Conservation (phyloP, 2,888 invertebrate species). For the Tetheella fluctuosa region DNA sequence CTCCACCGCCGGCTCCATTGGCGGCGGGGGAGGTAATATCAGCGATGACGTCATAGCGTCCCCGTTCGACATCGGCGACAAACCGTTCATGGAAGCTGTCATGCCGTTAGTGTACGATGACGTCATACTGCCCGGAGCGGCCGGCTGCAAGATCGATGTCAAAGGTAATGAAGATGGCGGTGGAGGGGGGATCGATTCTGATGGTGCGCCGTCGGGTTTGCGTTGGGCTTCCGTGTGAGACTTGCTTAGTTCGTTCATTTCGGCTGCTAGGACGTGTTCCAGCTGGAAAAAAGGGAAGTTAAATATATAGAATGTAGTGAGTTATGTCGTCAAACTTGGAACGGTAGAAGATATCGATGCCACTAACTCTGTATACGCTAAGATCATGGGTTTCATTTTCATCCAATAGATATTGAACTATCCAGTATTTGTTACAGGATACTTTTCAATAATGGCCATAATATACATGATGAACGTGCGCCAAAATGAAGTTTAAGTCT, state of each 20-base stretch:
- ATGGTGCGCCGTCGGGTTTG: conserved; percentile 77
- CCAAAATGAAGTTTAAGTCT: no score
- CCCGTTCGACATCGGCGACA: conserved; percentile 44
- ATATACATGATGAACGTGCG: no score
- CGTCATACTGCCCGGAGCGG: conserved; percentile 38
- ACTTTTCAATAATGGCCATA: no score
- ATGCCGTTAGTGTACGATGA: conserved; percentile 26
- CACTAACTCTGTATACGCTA: no score
- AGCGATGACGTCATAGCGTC: conserved; percentile 61
- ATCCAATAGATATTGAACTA: no score
- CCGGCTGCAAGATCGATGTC: conserved; percentile 54
- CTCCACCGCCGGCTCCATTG: conserved; percentile 41
- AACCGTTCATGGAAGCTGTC: conserved; percentile 17
- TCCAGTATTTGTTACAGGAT: no score
- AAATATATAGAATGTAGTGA: no score
- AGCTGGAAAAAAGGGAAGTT: conserved; percentile 47
- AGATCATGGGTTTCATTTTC: no score
- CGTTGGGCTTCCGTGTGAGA: conserved; percentile 69
- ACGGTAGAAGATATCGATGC: no score
- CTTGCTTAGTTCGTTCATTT: conserved; percentile 73
- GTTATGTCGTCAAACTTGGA: no score
- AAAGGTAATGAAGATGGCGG: conserved; percentile 66
- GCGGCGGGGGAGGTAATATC: conserved; percentile 65
- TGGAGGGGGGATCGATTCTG: conserved; percentile 70
- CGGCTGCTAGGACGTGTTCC: conserved; percentile 75